A percentile compares a stretch with the other conserved stretches of the same genome.
Conservation (phyloP, 2,797 vertebrate genomes). For the Xenentodon cancila region DNA sequence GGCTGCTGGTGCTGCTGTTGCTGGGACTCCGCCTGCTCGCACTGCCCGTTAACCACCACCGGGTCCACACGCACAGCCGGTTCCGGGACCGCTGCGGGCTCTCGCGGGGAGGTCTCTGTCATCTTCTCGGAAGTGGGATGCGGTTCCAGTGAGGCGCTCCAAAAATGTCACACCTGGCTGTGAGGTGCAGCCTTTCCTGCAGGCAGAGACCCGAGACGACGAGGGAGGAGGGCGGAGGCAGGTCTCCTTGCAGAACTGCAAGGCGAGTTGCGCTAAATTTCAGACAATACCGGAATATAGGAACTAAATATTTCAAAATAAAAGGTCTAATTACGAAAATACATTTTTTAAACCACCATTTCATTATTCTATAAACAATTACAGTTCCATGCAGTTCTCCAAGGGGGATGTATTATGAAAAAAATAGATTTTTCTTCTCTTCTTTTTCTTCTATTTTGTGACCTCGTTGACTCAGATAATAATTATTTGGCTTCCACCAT, state of each 20-base stretch:
- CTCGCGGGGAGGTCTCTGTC: slow-evolving; percentile 73
- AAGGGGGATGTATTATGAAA: too few relatives aligned
- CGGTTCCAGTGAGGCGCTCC: slow-evolving; percentile 51
- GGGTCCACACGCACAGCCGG: slow-evolving; percentile 70
- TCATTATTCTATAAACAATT: too few relatives aligned
- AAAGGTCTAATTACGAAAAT: slow-evolving; percentile 24
- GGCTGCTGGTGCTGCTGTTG: slow-evolving; percentile 41
- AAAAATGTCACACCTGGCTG: slow-evolving; percentile 80
- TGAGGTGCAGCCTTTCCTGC: slow-evolving; percentile 49
- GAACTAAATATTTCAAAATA: slow-evolving; percentile 41
- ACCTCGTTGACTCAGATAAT: too few relatives aligned
- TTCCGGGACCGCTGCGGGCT: slow-evolving; percentile 69
- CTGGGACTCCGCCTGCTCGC: slow-evolving; percentile 55
- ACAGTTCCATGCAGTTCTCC: too few relatives aligned
- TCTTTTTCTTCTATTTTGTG: too few relatives aligned
- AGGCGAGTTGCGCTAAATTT: slow-evolving; percentile 36
- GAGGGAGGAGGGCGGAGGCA: slow-evolving; percentile 16
- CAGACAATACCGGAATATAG: slow-evolving; percentile 34
- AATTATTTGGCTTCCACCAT: too few relatives aligned
- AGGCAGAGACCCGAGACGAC: slow-evolving; percentile 25
- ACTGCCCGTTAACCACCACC: slow-evolving; percentile 68
- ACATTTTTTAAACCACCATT: too few relatives aligned
- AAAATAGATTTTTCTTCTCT: too few relatives aligned
- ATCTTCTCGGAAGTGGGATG: slow-evolving; percentile 59
- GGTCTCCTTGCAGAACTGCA: slow-evolving; percentile 38